Conservation (phyloP, 23 tunicate species). For the Aplidium turbinatum region DNA sequence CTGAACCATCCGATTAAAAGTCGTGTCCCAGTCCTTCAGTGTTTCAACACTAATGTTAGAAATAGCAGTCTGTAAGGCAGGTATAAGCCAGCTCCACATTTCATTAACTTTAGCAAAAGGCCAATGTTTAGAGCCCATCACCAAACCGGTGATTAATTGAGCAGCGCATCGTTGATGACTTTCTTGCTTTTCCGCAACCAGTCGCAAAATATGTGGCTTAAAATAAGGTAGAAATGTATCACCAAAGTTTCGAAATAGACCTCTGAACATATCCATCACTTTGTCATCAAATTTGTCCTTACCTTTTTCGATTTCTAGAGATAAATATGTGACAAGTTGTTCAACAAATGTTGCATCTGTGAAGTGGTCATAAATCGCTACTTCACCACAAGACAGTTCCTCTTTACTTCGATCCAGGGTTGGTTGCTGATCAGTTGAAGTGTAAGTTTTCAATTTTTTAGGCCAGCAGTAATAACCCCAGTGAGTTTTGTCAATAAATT, state of each 20-base stretch:
- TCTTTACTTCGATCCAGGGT: constrained; percentile 39
- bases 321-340: constrained; percentile 41
- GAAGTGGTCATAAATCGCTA: constrained; percentile 46
- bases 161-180: constrained; percentile 78
- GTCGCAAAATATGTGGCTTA: constrained; percentile 41
- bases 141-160: constrained; percentile 78
- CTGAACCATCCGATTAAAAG: constrained; percentile 72
- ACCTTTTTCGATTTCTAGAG: constrained; percentile 74
- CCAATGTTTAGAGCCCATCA: constrained; percentile 93
- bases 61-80: constrained; percentile 52
- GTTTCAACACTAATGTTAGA: constrained; percentile 84
- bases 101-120: constrained; percentile 54
- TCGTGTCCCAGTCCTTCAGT: constrained; percentile 76
- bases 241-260: constrained; percentile 79
- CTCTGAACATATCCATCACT: constrained; percentile 72
- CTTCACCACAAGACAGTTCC: constrained; percentile 58
- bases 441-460: constrained; percentile 70
- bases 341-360: constrained; percentile 56
- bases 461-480: constrained; percentile 95
- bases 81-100: constrained; percentile 80
- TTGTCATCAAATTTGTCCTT: constrained; percentile 64
- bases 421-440: constrained; percentile 37
- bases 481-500: constrained; percentile 86
- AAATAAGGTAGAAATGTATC: constrained; percentile 60
- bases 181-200: constrained; percentile 63